A percentile compares a stretch with the other conserved stretches of the same genome.
phyloP scores from a whole-genome alignment of 2,113 vertebrate species.

The Phylloscopus trochiloides region DNA sequence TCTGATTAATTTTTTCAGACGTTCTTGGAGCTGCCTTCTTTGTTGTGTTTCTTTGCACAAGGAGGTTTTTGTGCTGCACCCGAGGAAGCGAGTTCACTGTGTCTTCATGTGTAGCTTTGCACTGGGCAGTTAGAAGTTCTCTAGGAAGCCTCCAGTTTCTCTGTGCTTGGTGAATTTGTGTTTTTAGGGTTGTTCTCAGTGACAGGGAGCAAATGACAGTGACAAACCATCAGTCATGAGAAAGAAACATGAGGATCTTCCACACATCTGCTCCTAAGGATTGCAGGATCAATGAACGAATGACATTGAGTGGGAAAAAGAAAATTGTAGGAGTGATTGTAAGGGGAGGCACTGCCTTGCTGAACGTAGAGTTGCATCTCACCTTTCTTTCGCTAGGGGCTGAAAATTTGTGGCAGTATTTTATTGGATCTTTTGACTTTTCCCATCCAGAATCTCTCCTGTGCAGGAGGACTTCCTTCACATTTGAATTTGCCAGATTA shows the following conservation, averaged over 20 bases:
- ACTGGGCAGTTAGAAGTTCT: not conserved
- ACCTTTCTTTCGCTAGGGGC: not conserved
- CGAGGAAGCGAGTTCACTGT: not conserved
- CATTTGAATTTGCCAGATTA: not conserved
- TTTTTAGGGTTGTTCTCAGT: not conserved
- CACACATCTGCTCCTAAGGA: not conserved
- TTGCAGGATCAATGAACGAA: not conserved
- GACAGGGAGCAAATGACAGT: not conserved
- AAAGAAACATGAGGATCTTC: not conserved
- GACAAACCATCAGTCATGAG: not conserved
- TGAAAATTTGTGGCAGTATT: not conserved
- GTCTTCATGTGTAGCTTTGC: not conserved
- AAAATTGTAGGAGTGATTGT: not conserved
- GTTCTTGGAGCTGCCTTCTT: not conserved
- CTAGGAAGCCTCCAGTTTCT: not conserved
- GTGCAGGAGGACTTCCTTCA: not conserved
- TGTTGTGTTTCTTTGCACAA: not conserved
- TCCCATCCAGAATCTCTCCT: not conserved
- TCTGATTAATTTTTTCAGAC: not conserved
- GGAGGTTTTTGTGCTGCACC: not conserved
- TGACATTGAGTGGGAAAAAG: not conserved
- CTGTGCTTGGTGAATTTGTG: not conserved
- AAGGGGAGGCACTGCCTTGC: not conserved
- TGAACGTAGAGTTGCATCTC: not conserved
- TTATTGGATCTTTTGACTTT: not conserved